Percentiles rank a stretch among this genome's conserved stretches.
Evolutionary conservation across 2,113 vertebrate genomes (phyloP).

Genomic region (Hiodon tergisus): DNA sequence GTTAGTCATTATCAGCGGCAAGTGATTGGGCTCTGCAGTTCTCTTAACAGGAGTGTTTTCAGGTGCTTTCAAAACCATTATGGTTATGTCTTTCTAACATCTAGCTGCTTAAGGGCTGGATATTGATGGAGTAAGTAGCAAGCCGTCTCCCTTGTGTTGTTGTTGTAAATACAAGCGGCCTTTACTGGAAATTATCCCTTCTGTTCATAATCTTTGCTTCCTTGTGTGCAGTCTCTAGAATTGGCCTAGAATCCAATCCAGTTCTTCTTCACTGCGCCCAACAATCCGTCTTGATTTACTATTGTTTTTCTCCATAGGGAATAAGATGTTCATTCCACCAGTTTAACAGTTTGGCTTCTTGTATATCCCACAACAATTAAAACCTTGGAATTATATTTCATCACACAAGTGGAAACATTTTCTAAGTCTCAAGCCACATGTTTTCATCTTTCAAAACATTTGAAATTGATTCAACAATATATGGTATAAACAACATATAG

Average conservation of each 20-base stretch:
- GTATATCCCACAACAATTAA: too few relatives aligned
- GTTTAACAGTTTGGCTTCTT: constrained; percentile 45
- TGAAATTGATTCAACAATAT: constrained; percentile 25
- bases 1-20: too few relatives aligned
- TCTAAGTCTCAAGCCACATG: not conserved
- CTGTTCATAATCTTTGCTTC: constrained; percentile 17
- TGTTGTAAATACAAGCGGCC: not conserved
- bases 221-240: constrained; percentile 40
- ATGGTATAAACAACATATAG: constrained; percentile 20
- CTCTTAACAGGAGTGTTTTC: too few relatives aligned
- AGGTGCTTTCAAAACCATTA: too few relatives aligned
- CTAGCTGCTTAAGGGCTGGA: not conserved
- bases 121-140: constrained; percentile 6
- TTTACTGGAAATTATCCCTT: not conserved
- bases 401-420: constrained; percentile 55
- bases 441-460: constrained; percentile 35
- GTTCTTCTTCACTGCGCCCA: constrained; percentile 46
- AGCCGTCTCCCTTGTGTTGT: not conserved
- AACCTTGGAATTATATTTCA: constrained; percentile 57
- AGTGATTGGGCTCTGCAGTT: too few relatives aligned
- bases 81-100: not conserved
- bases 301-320: constrained; percentile 59
- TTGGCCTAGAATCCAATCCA: constrained; percentile 38
- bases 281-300: constrained; percentile 48
- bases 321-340: constrained; percentile 53